phyloP scores from a whole-genome alignment of 2,888 invertebrate species.

The Exephanes ischioxanthus region DNA sequence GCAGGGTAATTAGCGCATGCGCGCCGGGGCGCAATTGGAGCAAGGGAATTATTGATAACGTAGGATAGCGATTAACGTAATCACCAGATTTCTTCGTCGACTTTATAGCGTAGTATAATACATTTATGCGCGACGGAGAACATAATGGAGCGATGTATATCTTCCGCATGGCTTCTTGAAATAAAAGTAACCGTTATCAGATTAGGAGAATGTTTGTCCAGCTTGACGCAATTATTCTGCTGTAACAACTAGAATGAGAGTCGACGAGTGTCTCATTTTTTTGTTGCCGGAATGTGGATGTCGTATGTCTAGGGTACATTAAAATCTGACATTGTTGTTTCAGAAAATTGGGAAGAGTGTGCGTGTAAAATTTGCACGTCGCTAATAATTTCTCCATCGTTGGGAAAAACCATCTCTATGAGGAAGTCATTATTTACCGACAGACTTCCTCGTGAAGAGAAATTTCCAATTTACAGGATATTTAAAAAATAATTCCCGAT shows the following conservation, averaged over 20 bases:
- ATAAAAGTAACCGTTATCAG: background rate
- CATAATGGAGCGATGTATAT: background rate
- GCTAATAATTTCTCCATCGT: too few species aligned
- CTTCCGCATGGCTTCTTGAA: too few species aligned
- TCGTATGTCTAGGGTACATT: too few species aligned
- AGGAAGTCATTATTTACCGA: too few species aligned
- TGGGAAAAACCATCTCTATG: too few species aligned
- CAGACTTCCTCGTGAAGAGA: too few species aligned
- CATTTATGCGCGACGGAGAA: background rate
- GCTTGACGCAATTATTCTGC: background rate
- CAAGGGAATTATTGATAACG: background rate
- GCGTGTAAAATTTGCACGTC: too few species aligned
- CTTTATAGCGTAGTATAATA: background rate
- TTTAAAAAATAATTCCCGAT: too few species aligned
- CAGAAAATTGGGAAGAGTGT: too few species aligned
- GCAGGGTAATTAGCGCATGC: constrained; percentile 25
- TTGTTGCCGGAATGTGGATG: too few species aligned
- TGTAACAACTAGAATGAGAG: background rate
- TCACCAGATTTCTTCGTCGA: background rate
- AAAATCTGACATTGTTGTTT: too few species aligned
- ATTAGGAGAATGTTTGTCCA: background rate
- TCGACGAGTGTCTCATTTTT: background rate
- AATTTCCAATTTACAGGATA: too few species aligned
- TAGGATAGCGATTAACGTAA: background rate
- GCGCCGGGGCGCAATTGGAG: constrained; percentile 7